A percentile compares a stretch with the other conserved stretches of the same genome.
These are phyloP conservation scores for Antheraea pernyi DNA, from an alignment of 1,140 invertebrate species.

Conservation along the genomic window DNA sequence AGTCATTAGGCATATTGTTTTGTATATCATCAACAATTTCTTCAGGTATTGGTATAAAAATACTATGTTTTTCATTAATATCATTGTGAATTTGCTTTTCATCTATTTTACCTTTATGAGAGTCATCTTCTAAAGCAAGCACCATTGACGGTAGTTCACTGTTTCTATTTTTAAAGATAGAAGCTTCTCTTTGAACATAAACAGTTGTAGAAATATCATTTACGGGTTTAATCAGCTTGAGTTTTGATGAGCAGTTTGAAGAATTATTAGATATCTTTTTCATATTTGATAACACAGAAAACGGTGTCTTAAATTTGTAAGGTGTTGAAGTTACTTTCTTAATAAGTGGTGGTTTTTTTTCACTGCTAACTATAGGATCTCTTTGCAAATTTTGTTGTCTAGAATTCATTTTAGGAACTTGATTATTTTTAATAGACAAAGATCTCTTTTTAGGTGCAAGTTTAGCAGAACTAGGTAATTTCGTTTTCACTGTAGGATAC, in stretches of 20 bases:
- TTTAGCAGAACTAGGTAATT: background rate
- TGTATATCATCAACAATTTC: background rate
- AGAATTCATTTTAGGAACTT: background rate
- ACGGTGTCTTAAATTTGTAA: background rate
- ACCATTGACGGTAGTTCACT: background rate
- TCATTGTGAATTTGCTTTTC: background rate
- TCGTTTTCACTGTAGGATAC: background rate
- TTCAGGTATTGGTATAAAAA: background rate
- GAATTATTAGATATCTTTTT: background rate
- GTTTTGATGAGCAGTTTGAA: background rate
- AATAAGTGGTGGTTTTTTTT: background rate
- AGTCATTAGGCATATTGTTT: background rate
- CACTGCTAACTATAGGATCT: background rate
- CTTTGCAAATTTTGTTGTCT: background rate
- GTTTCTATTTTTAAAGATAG: constrained; percentile 2
- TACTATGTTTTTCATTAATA: background rate
- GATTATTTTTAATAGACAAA: background rate
- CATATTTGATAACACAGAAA: background rate
- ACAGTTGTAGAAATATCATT: background rate
- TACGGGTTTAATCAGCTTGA: background rate
- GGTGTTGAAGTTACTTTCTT: background rate
- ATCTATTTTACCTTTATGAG: background rate
- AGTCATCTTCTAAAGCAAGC: background rate
- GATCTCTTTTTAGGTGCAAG: background rate
- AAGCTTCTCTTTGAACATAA: background rate